Evolutionary conservation across 2,113 vertebrate genomes (phyloP).

Genomic region (Aphyosemion australe): DNA sequence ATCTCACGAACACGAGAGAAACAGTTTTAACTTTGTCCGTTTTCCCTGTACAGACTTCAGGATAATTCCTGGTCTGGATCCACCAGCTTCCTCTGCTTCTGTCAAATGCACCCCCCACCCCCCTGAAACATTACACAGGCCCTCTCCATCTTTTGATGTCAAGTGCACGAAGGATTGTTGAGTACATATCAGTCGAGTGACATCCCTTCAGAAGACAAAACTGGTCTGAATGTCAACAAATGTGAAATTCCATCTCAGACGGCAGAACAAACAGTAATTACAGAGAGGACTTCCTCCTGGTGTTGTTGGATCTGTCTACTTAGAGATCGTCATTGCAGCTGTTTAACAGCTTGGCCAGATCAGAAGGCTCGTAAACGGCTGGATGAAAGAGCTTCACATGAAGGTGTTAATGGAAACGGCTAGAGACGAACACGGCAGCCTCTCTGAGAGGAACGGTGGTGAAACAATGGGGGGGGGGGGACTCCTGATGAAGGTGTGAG

Average conservation of each 20-base stretch:
- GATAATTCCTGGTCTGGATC: too few relatives aligned
- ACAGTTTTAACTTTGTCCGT: too few relatives aligned
- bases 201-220: slow-evolving; percentile 16
- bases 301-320: slow-evolving; percentile 18
- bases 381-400: slow-evolving; percentile 60
- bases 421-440: slow-evolving; percentile 38
- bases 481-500: slow-evolving; percentile 31
- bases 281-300: slow-evolving; percentile 35
- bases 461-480: slow-evolving; percentile 3
- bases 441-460: slow-evolving; percentile 20
- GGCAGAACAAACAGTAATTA: slow-evolving; percentile 51
- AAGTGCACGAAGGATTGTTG: too few relatives aligned
- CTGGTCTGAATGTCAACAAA: slow-evolving; percentile 46
- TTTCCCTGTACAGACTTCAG: too few relatives aligned
- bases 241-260: slow-evolving; percentile 51
- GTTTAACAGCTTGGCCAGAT: slow-evolving; percentile 44
- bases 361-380: slow-evolving; percentile 27
- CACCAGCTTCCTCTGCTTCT: too few relatives aligned
- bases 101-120: too few relatives aligned
- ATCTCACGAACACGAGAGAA: too few relatives aligned
- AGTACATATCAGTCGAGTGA: too few relatives aligned
- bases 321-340: slow-evolving; percentile 24
- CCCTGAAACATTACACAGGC: too few relatives aligned
- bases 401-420: slow-evolving; percentile 67
- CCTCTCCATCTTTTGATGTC: too few relatives aligned